These are phyloP conservation scores for Cyphomyrmex costatus DNA, from an alignment of 1,140 invertebrate genomes.

Conservation along the genomic window DNA sequence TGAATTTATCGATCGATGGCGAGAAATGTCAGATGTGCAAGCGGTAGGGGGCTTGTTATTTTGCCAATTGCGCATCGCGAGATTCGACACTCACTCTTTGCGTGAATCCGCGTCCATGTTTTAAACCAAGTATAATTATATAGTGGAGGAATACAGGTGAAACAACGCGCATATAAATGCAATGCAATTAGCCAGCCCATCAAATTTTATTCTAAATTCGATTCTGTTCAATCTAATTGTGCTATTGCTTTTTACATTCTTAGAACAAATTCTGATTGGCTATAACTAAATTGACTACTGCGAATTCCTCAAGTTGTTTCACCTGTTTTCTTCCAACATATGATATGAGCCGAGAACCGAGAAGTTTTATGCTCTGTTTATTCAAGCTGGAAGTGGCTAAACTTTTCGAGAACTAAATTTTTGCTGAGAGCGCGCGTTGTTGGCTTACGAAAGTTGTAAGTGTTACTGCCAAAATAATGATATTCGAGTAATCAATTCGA, in stretches of 20 bases:
- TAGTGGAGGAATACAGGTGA: too few relatives aligned
- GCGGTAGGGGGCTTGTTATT: neutral
- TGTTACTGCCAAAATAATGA: conserved; percentile 31
- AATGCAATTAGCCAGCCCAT: too few relatives aligned
- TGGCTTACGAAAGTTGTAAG: conserved; percentile 40
- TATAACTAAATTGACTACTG: too few relatives aligned
- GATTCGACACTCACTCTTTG: conserved; percentile 6
- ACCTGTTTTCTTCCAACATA: too few relatives aligned
- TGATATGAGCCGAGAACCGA: neutral
- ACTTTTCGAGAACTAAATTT: conserved; percentile 30
- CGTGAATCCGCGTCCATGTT: neutral
- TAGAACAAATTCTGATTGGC: too few relatives aligned
- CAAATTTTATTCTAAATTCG: too few relatives aligned
- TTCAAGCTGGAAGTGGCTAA: conserved; percentile 11
- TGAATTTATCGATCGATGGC: neutral
- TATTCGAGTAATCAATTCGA: conserved; percentile 31
- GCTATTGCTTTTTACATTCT: too few relatives aligned
- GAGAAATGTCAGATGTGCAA: neutral
- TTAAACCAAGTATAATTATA: neutral
- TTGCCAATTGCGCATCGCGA: neutral
- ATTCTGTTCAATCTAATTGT: too few relatives aligned
- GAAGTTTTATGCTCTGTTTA: conserved; percentile 21
- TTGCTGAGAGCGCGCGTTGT: conserved; percentile 34
- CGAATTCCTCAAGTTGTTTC: too few relatives aligned
- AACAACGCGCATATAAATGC: too few relatives aligned